These are phyloP conservation scores for Dasypus novemcinctus DNA, from an alignment of 2,113 vertebrate genomes.

Conservation along the genomic window DNA sequence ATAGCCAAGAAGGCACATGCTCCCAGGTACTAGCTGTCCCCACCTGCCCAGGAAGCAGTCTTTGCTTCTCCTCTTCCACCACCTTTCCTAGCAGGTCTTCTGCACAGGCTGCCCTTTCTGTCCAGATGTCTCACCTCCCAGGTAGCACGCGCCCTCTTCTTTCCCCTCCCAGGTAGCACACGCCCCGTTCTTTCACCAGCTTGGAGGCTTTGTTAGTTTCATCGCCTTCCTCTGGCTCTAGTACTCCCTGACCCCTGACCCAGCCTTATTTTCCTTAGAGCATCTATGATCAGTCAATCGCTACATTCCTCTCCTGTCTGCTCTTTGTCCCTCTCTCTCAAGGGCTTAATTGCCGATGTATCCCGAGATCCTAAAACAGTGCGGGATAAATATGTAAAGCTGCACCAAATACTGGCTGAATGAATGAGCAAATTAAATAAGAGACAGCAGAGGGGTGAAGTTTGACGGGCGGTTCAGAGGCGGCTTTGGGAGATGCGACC, in stretches of 20 bases:
- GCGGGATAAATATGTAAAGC: background rate
- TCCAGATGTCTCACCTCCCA: background rate
- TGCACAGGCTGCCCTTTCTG: background rate
- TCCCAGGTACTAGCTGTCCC: accelerated
- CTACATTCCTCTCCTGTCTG: background rate
- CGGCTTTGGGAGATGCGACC: background rate
- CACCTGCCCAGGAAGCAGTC: accelerated
- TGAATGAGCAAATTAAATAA: slow-evolving; percentile 13
- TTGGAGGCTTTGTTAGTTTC: background rate
- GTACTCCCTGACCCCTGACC: background rate
- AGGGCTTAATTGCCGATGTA: background rate
- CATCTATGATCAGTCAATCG: no score
- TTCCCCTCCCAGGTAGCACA: background rate
- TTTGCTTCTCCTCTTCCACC: background rate
- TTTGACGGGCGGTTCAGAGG: background rate
- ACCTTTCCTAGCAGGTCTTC: background rate
- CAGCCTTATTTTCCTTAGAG: background rate
- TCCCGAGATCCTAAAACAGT: background rate
- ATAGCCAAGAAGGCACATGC: background rate
- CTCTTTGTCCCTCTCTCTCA: background rate
- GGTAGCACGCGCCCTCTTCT: background rate
- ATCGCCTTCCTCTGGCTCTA: background rate
- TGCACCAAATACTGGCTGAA: slow-evolving; percentile 28
- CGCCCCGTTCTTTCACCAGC: background rate
- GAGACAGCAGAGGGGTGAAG: background rate